These are phyloP conservation scores for Catagonus wagneri DNA, from an alignment of 2,113 vertebrate species.

Conservation along the genomic window DNA sequence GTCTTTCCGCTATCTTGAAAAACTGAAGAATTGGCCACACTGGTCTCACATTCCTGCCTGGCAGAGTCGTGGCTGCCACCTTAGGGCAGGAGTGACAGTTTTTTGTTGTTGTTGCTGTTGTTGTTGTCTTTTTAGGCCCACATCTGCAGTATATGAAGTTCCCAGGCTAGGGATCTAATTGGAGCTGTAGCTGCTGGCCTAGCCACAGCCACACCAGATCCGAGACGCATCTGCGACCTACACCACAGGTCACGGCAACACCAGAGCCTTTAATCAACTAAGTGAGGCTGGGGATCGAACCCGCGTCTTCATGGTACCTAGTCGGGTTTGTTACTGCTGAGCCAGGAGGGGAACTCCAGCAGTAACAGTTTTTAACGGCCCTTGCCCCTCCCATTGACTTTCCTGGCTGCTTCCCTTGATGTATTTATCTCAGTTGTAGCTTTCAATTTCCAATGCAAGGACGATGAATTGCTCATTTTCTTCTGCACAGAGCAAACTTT, in stretches of 20 bases:
- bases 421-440: background rate
- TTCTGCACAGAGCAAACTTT: background rate
- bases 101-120: no score
- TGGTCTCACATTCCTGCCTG: background rate
- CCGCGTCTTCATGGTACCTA: no score
- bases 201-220: no score
- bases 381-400: background rate
- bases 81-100: background rate
- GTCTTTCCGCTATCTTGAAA: constrained; percentile 32
- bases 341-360: background rate
- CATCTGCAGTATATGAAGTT: no score
- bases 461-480: background rate
- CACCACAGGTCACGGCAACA: no score
- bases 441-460: background rate
- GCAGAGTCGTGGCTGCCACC: background rate
- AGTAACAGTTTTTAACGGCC: background rate
- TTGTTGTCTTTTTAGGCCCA: no score
- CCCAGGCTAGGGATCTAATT: no score
- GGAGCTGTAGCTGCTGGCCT: no score
- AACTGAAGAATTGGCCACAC: background rate
- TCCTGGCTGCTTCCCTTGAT: background rate
- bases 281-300: no score
- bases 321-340: no score
- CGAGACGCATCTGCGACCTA: no score
- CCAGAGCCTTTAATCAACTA: no score